phyloP scores from a whole-genome alignment of 2,888 invertebrate species.

The Epsilonema sp. region DNA sequence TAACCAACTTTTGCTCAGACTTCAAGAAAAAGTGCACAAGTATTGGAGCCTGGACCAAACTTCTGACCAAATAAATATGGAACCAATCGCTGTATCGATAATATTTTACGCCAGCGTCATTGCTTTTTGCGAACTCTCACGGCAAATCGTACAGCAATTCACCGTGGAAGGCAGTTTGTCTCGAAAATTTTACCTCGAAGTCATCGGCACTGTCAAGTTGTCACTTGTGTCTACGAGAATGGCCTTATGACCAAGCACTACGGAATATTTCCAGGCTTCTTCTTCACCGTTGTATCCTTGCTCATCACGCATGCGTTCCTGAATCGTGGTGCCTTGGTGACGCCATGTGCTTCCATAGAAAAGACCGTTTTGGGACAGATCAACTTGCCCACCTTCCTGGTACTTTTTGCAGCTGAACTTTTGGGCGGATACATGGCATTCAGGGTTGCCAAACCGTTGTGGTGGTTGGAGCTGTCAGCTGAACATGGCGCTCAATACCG shows the following conservation, averaged over 20 bases:
- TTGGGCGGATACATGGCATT: slow-evolving; percentile 12
- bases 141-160: neutral
- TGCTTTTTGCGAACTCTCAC: slow-evolving; percentile 3
- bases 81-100: slow-evolving; percentile 1
- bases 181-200: neutral
- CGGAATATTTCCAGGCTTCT: slow-evolving; percentile 3
- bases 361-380: slow-evolving; percentile 10
- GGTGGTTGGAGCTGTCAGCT: slow-evolving; percentile 16
- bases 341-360: slow-evolving; percentile 1
- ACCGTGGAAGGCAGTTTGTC: neutral
- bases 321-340: slow-evolving; percentile 1
- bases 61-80: too few relatives aligned
- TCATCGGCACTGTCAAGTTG: neutral
- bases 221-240: slow-evolving; percentile 6
- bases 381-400: neutral
- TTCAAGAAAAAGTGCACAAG: too few relatives aligned
- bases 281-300: neutral
- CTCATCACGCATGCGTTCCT: neutral
- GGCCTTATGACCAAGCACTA: slow-evolving; percentile 1
- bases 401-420: neutral
- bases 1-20: too few relatives aligned
- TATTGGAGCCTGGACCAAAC: too few relatives aligned
- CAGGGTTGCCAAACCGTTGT: slow-evolving; percentile 16
- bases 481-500: slow-evolving; percentile 15
- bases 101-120: neutral